phyloP scores from a whole-genome alignment of 1,140 invertebrate genomes.

The roundworm (Caenorhabditis elegans) region WBcel235 BX284604.4:17117001-17117500 shows the following conservation, averaged over 20 bases:
- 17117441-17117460: too few species aligned
- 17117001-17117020: constrained; percentile 23
- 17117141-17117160: constrained; percentile 46
- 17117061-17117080: not conserved
- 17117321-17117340: not conserved
- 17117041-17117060: constrained; percentile 10
- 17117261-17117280: constrained; percentile 97
- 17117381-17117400: too few species aligned
- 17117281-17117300: constrained; percentile 96
- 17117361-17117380: too few species aligned
- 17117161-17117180: constrained; percentile 60
- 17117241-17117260: constrained; percentile 97
- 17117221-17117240: constrained; percentile 84
- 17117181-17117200: constrained; percentile 85
- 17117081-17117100: constrained; percentile 36
- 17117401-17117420: too few species aligned
- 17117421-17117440: too few species aligned
- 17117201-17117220: constrained; percentile 99
- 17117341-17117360: too few species aligned
- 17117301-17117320: constrained; percentile 86
- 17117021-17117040: not conserved
- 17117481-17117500: too few species aligned
- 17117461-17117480: too few species aligned
- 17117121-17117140: constrained; percentile 44
- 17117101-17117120: constrained; percentile 28